Evolutionary conservation across 2,888 invertebrate genomes (phyloP), one percentile per base, ranked within the genome.

Genomic region (Cantharis nigra): DNA sequence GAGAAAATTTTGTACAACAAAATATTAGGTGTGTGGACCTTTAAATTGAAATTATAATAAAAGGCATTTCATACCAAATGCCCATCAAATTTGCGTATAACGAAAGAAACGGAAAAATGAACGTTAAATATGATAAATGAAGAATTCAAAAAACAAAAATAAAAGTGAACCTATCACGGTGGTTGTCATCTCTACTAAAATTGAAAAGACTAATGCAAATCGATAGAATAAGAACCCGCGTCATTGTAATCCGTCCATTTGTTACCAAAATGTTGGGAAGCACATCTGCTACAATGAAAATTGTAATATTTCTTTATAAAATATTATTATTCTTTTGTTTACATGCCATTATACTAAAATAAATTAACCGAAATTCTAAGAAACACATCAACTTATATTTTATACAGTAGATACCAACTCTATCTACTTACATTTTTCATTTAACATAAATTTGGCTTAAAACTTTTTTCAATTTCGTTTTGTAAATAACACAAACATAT

Each of bases 181-280:
- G 20, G 30, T 63, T 70, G 74, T 74, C 70, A 70, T 74, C 69
- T 74, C 69, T 65, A 14, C 14, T 62, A 26, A 26, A 69, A 18
- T 13, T 28, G 26, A 63, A 20, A 71, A 71, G 75, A 75, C 71
- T 65, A 75, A 75, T 67, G 75, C 49, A 70, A 75, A 65, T 75
- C 75, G 70, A 75, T 75, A 75, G 49, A 33, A 33, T 13, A n/a
- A 33, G 26, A 75, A 75, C 63, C 75, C 75, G 75, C 75, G 70
- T 71, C 75, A 70, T 63, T 65, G 75, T 75, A 71, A 75, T 70
- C 75, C 71, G 23, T 33, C 71, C 70, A 75, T 75, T 70, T 75
- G 75, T 75, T 75, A 71, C 70, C 75, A 65, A 49, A 49, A 63
- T 70, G 63, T 69, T 30, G 63, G 62, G 28, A n/a, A 28, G 69